phyloP scores from a whole-genome alignment of 2,797 vertebrate species.

The Hydrocynus forskahlii region DNA sequence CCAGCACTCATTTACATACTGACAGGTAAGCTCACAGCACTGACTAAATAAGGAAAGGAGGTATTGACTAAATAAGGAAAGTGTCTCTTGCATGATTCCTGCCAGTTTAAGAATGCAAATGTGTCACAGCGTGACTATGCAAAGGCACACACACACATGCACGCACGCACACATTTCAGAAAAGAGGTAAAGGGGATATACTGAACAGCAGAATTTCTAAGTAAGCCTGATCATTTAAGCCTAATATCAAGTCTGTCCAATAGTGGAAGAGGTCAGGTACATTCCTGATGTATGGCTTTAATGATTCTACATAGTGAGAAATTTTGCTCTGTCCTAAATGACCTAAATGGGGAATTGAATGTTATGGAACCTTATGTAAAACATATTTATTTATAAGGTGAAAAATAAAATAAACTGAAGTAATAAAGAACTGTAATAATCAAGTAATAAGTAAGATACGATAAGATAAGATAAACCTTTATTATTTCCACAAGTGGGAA shows the following conservation, averaged over 20 bases:
- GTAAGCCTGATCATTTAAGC: neutral
- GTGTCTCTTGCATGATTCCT: neutral
- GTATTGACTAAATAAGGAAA: constrained; percentile 37
- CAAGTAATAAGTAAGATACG: too few relatives aligned
- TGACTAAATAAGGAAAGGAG: constrained; percentile 41
- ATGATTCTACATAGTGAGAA: too few relatives aligned
- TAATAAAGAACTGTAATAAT: too few relatives aligned
- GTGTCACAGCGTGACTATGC: constrained; percentile 36
- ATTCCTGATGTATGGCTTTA: neutral
- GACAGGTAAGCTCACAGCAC: constrained; percentile 3
- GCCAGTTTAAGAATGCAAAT: constrained; percentile 42
- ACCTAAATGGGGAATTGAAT: too few relatives aligned
- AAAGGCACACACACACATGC: neutral
- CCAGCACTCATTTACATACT: neutral
- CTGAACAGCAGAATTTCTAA: neutral
- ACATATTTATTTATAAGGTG: too few relatives aligned
- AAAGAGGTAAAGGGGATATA: neutral
- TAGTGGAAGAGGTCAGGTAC: neutral
- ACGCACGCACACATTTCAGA: neutral
- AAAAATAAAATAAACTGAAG: too few relatives aligned
- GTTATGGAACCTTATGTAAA: too few relatives aligned
- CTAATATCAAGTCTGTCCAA: neutral
- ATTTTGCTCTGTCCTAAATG: too few relatives aligned
- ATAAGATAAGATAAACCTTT: too few relatives aligned
- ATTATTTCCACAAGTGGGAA: too few relatives aligned